Base-by-base conservation (phyloP, 2,113 vertebrate genomes). In the Stigmatopora nigra region DNA sequence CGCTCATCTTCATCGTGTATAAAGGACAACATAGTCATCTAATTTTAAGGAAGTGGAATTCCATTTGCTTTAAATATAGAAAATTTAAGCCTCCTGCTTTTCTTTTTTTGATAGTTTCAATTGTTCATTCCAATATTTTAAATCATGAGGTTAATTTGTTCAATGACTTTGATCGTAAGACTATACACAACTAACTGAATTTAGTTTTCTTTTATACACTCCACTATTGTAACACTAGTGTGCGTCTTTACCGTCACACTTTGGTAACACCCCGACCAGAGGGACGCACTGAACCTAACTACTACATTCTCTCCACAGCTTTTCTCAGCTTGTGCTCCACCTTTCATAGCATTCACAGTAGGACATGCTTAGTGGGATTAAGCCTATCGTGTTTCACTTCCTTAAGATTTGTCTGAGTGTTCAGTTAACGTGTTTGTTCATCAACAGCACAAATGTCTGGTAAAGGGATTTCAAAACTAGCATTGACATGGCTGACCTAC, bases 401-500 rank as follows among this genome's bases (percentile, higher is more conserved):
- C 76, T 73, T 41, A 63, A 48, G 9, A 10, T 49, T 0, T 52
- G 22, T 22, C 17, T 13, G 5, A 20, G 51, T 61, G 36, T 13
- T 70, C n/a, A 65, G 38, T 68, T 60, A 12, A 13, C 10, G 61
- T 45, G 10, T 57, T 49, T 63, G 64, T 63, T 31, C 57, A 45
- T 73, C 56, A 71, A 80, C 58, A 36, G 56, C 53, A 64, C 68
- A 20, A 49, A 13, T 71, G 74, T 86, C 80, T 84, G 64, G 44
- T 36, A 63, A 65, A 65, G 61, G 78, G 75, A 78, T 82, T 84
- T 83, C 65, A 68, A 65, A n/a, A 35, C 67, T 46, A 44, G 63
- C 67, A 66, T 57, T 55, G 74, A 75, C 69, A 63, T 82, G 44
- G 41, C 19, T 87, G 86, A 84, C 84, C 82, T 81, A 83, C 63